Conservation (phyloP, 2,888 invertebrate genomes). For the Mesorhabditis sp. region DNA sequence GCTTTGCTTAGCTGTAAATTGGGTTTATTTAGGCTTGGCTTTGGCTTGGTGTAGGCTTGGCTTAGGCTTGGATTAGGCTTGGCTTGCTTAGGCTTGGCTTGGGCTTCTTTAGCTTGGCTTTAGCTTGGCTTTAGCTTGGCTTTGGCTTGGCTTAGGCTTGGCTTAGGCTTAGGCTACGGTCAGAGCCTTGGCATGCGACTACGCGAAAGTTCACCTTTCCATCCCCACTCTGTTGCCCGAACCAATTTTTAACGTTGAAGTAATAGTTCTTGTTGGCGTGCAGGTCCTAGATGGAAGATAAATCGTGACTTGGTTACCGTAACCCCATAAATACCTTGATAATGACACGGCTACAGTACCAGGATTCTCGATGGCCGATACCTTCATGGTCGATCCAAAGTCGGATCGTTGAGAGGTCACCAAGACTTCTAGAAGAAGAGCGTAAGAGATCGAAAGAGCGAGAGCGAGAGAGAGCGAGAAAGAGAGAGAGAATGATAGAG, state of each 20-base stretch:
- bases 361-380: conserved; percentile 34
- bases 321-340: conserved; percentile 20
- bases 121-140: too few relatives aligned
- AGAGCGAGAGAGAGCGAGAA: background rate
- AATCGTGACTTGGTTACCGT: background rate
- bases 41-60: too few relatives aligned
- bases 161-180: too few relatives aligned
- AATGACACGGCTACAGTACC: conserved; percentile 35
- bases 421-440: conserved; percentile 16
- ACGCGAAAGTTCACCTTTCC: conserved; percentile 22
- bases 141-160: too few relatives aligned
- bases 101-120: too few relatives aligned
- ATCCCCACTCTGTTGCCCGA: conserved; percentile 40
- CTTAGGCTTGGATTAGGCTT: too few relatives aligned
- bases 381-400: conserved; percentile 40
- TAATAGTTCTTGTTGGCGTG: conserved; percentile 27
- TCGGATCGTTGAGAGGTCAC: conserved; percentile 29
- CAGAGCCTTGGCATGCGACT: too few relatives aligned
- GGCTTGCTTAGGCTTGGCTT: too few relatives aligned
- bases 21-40: too few relatives aligned
- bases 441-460: background rate
- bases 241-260: conserved; percentile 41
- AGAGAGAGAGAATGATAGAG: background rate
- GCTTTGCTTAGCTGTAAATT: background rate
- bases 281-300: conserved; percentile 7